Conservation (phyloP, 2,888 invertebrate genomes). For the Yponomeuta cagnagella region DNA sequence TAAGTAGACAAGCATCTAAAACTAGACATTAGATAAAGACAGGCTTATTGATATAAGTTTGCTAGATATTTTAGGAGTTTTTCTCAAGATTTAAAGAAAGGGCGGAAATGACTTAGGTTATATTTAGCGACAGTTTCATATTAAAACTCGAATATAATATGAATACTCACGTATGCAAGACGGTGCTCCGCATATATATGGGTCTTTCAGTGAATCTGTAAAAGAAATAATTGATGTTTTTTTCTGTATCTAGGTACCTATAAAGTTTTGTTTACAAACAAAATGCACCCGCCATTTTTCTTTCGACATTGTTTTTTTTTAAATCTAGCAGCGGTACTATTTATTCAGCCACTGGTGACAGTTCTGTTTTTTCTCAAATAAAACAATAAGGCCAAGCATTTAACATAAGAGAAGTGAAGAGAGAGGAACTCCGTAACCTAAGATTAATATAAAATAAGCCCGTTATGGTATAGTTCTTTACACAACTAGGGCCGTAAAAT, state of each 20-base stretch:
- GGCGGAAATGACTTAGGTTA: not conserved
- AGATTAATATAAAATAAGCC: too few relatives aligned
- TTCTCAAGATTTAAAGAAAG: not conserved
- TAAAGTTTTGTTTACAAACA: not conserved
- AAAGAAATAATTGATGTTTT: slow-evolving; percentile 25
- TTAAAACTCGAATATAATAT: not conserved
- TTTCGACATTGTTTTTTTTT: not conserved
- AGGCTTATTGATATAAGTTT: not conserved
- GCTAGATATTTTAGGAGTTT: not conserved
- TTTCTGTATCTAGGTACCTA: not conserved
- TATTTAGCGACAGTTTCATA: not conserved
- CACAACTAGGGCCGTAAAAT: too few relatives aligned
- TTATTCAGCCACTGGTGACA: too few relatives aligned
- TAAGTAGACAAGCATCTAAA: not conserved
- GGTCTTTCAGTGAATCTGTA: slow-evolving; percentile 83
- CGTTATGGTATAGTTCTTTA: too few relatives aligned
- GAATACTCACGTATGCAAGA: slow-evolving; percentile 76
- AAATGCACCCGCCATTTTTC: not conserved
- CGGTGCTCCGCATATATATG: slow-evolving; percentile 82
- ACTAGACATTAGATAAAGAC: not conserved
- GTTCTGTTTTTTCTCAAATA: too few relatives aligned
- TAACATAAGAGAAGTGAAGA: too few relatives aligned
- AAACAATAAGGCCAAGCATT: too few relatives aligned
- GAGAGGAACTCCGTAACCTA: too few relatives aligned
- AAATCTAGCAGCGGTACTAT: too few relatives aligned